Base-by-base conservation (phyloP, 2,797 vertebrate genomes). In the Muscicapa striata region DNA sequence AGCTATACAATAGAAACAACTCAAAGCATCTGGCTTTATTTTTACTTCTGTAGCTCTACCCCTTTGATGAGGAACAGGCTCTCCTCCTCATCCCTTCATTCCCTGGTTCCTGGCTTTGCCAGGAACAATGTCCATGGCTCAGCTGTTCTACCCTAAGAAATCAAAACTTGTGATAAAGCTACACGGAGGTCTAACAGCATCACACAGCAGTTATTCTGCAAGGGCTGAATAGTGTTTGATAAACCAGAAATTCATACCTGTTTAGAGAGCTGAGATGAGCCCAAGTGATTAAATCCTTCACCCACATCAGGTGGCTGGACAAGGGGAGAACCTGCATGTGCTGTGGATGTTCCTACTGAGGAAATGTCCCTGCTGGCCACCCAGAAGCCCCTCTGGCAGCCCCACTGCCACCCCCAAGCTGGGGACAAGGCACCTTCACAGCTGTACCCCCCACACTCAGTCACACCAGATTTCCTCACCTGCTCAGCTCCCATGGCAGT, bases 11-110 rank as follows among this genome's bases (percentile, higher is more conserved):
- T 38, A 75, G 76, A 40, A 84, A 83, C 41, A 19, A 78, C 83
- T 79, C 4, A 5, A 81, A 94, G 87, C 91, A 93, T 89, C 70
- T 90, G 87, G 77, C 63, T 96, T 92, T 54, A 84, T 86, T 96
- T 95, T 91, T 17, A 86, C 70, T 91, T 93, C 59, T 79, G 77
- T 81, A 76, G 77, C 80, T 92, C 63, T 94, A 57, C 66, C 84
- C 89, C 40, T 86, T 90, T 86, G 87, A 84, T 79, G 82, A 94
- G 89, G 55, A 91, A 62, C 52, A 54, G 49, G 29, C 55, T 89
- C 46, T 63, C 19, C n/a, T 14, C 30, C 43, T 75, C 38, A 10
- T 51, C 59, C 79, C 22, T 29, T 70, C 22, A 29, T 69, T 41
- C 64, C 27, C 22, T 16, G 57, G 66, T 64, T 75, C 64, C 12